Conservation (phyloP, 1,140 invertebrate genomes). For the Lamellibrachia luymesi region DNA sequence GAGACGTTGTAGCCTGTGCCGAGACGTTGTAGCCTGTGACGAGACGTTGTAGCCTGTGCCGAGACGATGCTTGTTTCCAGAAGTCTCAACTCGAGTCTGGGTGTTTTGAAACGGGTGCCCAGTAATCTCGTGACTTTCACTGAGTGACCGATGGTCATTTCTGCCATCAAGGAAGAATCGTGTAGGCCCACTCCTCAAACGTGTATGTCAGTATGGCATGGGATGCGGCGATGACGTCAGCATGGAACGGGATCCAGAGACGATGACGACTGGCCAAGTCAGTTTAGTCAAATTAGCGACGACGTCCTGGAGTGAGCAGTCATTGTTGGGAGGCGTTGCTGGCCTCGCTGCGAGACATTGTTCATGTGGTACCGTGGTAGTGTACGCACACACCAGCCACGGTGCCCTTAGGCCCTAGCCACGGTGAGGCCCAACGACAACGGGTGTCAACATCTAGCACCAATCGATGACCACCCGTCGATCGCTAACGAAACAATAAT, state of each 20-base stretch:
- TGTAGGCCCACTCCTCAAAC: too few relatives aligned
- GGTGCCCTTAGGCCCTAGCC: background rate
- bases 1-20: too few relatives aligned
- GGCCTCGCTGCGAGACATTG: background rate
- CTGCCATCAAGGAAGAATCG: too few relatives aligned
- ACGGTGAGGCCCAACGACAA: background rate
- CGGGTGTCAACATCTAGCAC: background rate
- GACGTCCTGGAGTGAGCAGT: background rate
- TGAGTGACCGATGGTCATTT: too few relatives aligned
- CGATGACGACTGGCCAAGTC: background rate
- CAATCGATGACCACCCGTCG: background rate
- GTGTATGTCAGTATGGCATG: too few relatives aligned
- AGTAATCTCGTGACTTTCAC: too few relatives aligned
- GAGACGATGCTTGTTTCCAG: too few relatives aligned
- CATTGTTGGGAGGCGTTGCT: background rate
- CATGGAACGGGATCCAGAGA: background rate
- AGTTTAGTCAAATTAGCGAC: background rate
- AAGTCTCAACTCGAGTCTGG: too few relatives aligned
- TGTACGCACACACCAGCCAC: background rate
- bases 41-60: too few relatives aligned
- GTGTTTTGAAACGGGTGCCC: too few relatives aligned
- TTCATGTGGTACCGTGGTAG: background rate
- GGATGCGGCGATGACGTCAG: background rate
- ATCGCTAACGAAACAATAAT: background rate
- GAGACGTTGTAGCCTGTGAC: too few relatives aligned